Conservation (phyloP, 2,797 vertebrate genomes). For the Darevskia mixta region DNA sequence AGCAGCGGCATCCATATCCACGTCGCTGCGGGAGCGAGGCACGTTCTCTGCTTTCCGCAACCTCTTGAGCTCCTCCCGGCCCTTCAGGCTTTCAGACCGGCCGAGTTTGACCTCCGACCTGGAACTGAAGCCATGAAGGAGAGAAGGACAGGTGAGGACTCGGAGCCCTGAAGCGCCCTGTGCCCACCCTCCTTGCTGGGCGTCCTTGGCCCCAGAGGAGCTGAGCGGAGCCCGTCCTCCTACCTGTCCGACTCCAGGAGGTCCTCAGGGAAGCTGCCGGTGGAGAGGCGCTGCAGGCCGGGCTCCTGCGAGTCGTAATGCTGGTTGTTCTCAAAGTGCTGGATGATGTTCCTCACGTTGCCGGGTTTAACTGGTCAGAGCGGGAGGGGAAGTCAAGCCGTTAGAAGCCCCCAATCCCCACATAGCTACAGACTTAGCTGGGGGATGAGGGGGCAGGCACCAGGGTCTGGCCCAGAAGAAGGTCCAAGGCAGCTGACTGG, state of each 20-base stretch:
- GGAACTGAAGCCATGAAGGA: conserved; percentile 48
- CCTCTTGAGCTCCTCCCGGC: conserved; percentile 90
- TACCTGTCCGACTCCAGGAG: conserved; percentile 84
- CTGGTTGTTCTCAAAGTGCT: conserved; percentile 93
- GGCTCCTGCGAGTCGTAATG: conserved; percentile 80
- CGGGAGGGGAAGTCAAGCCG: neutral
- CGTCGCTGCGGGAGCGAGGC: conserved; percentile 91
- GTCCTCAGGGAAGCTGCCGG: conserved; percentile 91
- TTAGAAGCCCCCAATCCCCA: conserved; percentile 8
- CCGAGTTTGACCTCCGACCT: conserved; percentile 87
- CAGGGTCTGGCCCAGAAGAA: neutral
- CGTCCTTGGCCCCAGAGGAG: too few species aligned
- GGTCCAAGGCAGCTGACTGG: neutral
- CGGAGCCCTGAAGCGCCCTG: too few species aligned
- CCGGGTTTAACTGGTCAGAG: conserved; percentile 84
- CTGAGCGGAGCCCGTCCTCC: rapidly evolving
- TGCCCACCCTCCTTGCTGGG: neutral
- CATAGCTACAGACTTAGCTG: neutral
- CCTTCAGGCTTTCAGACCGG: conserved; percentile 93
- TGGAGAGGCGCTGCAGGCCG: conserved; percentile 83
- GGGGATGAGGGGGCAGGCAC: neutral
- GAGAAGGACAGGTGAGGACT: neutral
- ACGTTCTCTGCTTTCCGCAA: conserved; percentile 87
- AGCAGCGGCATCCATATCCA: conserved; percentile 93
- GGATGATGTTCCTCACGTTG: conserved; percentile 93